Evolutionary conservation across 2,888 invertebrate species (phyloP), one percentile per base, ranked within the genome.

Genomic region (Stratiomys singularior): DNA sequence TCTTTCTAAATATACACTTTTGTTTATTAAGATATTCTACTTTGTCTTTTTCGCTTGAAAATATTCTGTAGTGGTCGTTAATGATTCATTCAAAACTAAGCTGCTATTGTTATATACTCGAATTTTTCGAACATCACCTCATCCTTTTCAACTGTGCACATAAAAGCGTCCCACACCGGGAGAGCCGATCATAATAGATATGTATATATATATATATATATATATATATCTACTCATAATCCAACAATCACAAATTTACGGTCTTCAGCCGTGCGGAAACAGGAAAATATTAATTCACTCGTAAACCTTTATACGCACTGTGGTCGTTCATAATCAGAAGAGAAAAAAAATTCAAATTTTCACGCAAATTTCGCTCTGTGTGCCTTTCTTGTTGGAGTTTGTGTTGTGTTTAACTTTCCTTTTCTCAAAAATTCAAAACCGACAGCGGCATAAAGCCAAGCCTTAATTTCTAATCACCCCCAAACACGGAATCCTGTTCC

Each of bases 281-380:
- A 27, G 64, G 64, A 64, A 23, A 30, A 28, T 64, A 64, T 64
- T 28, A 64, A 64, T 64, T 64, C 64, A 64, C 13, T n/a, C 64
- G 28, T 13, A 64, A 30, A 15, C 64, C 28, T 25, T 5, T 64
- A 64, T 60, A 25, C 15, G 23, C 23, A 18, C 23, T 18, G 56
- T 56, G 11, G 56, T 56, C 18, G 56, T 56, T 18, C 60, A 25
- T 21, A 21, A 25, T 25, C 9, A 37, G 9, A 37, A 37, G 9
- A 37, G 9, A 25, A 15, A 60, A n/a, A 7, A 60, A 60, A 23
- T n/a, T n/a, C n/a, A 18, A 60, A 25, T 7, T 25, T 60, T 37
- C 37, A 60, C 23, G 60, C 21, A 23, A 60, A 23, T 60, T 60
- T 60, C 60, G 52, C 15, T 13, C n/a, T 4, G 52, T 18, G 18